A percentile compares a stretch with the other conserved stretches of the same genome.
These are phyloP conservation scores for Python bivittatus DNA, from an alignment of 2,113 vertebrate genomes.

Conservation along the genomic window DNA sequence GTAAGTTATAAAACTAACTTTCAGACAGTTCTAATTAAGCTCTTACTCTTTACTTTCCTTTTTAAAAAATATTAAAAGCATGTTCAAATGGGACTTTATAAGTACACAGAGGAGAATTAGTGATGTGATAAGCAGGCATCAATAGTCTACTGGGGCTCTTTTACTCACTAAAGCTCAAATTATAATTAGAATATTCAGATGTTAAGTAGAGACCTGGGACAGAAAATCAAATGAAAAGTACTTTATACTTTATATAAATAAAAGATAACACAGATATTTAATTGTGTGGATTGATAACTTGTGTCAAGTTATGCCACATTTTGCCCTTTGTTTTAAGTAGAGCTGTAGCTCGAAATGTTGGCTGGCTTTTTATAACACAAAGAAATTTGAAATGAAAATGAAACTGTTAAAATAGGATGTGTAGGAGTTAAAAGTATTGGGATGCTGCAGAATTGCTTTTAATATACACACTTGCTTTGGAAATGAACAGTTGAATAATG, in stretches of 20 bases:
- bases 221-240: slow-evolving; percentile 46
- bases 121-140: slow-evolving; percentile 56
- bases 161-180: slow-evolving; percentile 55
- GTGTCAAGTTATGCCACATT: slow-evolving; percentile 34
- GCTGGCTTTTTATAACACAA: slow-evolving; percentile 52
- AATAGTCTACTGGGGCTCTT: slow-evolving; percentile 50
- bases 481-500: not conserved
- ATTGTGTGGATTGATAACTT: slow-evolving; percentile 38
- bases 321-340: slow-evolving; percentile 45
- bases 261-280: slow-evolving; percentile 38
- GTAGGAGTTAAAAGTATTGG: slow-evolving; percentile 45
- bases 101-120: slow-evolving; percentile 54
- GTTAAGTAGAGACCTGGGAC: slow-evolving; percentile 45
- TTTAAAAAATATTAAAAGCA: slow-evolving; percentile 47
- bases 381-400: not conserved
- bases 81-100: slow-evolving; percentile 52
- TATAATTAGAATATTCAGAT: slow-evolving; percentile 66
- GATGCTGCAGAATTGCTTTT: slow-evolving; percentile 32
- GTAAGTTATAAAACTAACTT: slow-evolving; percentile 42
- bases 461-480: not conserved
- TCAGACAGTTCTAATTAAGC: slow-evolving; percentile 56
- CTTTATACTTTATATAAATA: slow-evolving; percentile 35
- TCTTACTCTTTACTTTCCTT: slow-evolving; percentile 55
- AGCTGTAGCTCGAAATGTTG: slow-evolving; percentile 36
- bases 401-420: slow-evolving; percentile 56